A percentile compares a stretch with the other conserved stretches of the same genome.
Conservation (phyloP, 2,797 vertebrate genomes). For the Euphonia xanthogaster region DNA sequence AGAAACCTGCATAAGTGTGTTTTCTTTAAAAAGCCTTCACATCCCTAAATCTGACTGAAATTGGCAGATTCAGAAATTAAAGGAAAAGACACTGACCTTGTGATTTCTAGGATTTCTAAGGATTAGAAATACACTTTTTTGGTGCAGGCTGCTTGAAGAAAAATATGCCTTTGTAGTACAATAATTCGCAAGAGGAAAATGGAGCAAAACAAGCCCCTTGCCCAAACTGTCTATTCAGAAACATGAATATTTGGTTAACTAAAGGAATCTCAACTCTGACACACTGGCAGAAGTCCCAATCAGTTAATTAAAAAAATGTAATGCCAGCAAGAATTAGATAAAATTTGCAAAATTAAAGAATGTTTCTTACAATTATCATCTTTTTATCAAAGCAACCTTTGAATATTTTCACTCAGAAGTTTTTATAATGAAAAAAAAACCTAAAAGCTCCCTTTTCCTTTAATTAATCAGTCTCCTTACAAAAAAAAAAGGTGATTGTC, state of each 20-base stretch:
- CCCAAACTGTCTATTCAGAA: background rate
- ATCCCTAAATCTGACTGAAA: background rate
- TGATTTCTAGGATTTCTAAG: background rate
- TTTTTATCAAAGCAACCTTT: background rate
- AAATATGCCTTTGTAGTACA: background rate
- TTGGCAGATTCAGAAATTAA: background rate
- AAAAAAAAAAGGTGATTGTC: background rate
- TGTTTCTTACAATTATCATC: background rate
- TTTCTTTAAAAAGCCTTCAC: background rate
- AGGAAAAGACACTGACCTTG: background rate
- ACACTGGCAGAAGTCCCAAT: background rate
- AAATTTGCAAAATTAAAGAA: background rate
- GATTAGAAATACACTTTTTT: background rate
- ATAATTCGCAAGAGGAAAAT: background rate
- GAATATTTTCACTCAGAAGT: background rate
- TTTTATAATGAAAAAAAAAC: background rate
- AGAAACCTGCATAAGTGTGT: background rate
- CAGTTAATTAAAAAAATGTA: background rate
- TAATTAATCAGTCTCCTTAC: background rate
- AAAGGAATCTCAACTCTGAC: background rate
- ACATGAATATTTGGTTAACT: background rate
- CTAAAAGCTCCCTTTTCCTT: background rate
- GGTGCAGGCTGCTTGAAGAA: background rate
- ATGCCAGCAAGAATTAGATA: background rate
- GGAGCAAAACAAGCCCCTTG: background rate